A percentile compares a stretch with the other conserved stretches of the same genome.
Evolutionary conservation across 2,797 vertebrate species (phyloP).

Genomic region (Numenius phaeopus): DNA sequence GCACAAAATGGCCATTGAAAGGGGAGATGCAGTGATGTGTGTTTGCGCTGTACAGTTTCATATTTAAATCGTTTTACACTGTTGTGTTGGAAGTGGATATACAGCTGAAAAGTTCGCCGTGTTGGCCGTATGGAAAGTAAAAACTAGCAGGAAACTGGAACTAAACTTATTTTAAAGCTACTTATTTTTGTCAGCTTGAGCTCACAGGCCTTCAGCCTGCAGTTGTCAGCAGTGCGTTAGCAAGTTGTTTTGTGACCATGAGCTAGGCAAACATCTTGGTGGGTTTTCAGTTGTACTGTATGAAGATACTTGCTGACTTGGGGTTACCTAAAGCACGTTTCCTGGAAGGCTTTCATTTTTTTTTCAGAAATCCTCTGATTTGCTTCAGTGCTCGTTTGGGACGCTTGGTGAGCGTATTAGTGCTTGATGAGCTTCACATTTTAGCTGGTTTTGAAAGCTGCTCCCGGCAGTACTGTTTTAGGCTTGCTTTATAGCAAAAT

Average conservation of each 20-base stretch:
- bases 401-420: neutral
- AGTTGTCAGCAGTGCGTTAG: neutral
- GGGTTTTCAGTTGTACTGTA: neutral
- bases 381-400: neutral
- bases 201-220: neutral
- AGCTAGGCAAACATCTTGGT: neutral
- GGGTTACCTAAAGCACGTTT: neutral
- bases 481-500: neutral
- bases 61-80: conserved; percentile 60
- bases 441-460: conserved; percentile 5
- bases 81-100: neutral
- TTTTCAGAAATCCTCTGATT: neutral
- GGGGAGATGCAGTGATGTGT: conserved; percentile 76
- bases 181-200: neutral
- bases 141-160: neutral
- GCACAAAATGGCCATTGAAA: conserved; percentile 85
- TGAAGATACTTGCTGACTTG: neutral
- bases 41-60: conserved; percentile 67
- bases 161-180: neutral
- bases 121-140: neutral
- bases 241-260: neutral
- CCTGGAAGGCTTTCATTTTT: neutral
- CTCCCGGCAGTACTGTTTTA: neutral
- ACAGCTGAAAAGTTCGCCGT: neutral
- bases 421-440: neutral